A percentile compares a stretch with the other conserved stretches of the same genome.
Evolutionary conservation across 2,797 vertebrate genomes (phyloP).

Genomic region (Acrossocheilus wenchowensis): DNA sequence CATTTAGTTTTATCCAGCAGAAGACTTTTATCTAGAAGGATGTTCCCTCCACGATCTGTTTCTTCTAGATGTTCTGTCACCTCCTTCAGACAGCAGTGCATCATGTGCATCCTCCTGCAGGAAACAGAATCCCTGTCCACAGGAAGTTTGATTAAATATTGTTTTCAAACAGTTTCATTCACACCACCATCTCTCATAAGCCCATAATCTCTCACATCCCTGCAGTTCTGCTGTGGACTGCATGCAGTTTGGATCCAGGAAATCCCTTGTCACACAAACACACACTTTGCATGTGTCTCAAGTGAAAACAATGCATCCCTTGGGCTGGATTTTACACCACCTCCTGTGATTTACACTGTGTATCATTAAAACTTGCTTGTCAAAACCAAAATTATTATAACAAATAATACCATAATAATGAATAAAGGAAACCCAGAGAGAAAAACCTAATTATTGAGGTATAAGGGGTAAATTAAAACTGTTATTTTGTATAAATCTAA

Average conservation of each 20-base stretch:
- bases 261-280: constrained; percentile 11
- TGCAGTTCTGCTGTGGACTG: constrained; percentile 3
- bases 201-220: constrained; percentile 10
- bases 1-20: neutral
- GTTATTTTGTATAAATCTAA: neutral
- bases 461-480: neutral
- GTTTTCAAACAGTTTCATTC: neutral
- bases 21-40: neutral
- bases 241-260: constrained; percentile 24
- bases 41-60: neutral
- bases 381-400: constrained; percentile 10
- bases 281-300: constrained; percentile 31
- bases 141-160: constrained; percentile 18
- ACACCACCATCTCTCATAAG: constrained; percentile 20
- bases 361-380: neutral
- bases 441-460: neutral
- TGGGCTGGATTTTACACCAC: neutral
- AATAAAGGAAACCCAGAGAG: neutral
- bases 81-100: neutral
- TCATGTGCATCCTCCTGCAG: neutral
- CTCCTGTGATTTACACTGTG: neutral
- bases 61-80: constrained; percentile 11
- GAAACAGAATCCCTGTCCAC: constrained; percentile 24
- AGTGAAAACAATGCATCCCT: constrained; percentile 28
- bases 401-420: neutral